A percentile compares a stretch with the other conserved stretches of the same genome.
Evolutionary conservation across 2,113 vertebrate genomes (phyloP).

Genomic region (Pongo abelii): DNA sequence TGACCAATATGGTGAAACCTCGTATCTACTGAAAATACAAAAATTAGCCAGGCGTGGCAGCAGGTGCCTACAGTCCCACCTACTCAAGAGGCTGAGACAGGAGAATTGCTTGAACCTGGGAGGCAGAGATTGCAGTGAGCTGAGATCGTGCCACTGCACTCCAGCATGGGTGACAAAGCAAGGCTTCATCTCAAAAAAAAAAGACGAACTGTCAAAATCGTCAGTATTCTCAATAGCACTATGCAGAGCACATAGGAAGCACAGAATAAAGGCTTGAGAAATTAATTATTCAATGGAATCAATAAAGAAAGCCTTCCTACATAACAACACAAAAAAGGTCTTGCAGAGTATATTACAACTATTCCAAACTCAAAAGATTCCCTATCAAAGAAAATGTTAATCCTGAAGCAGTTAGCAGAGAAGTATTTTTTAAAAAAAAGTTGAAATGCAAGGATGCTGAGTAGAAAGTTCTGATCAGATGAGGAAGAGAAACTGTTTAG

Average conservation of each 20-base stretch:
- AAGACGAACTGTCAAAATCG: not conserved
- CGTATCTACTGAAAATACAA: too few relatives aligned
- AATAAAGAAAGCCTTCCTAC: not conserved
- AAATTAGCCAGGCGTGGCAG: too few relatives aligned
- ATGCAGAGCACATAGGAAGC: not conserved
- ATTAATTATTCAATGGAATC: not conserved
- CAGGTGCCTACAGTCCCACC: too few relatives aligned
- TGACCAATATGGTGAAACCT: too few relatives aligned
- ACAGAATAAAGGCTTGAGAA: not conserved
- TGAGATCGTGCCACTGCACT: too few relatives aligned
- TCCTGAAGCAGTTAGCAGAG: not conserved
- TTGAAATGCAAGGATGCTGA: not conserved
- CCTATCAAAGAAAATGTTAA: not conserved
- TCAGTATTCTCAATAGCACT: not conserved
- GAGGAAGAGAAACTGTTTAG: not conserved
- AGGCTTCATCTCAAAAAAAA: too few relatives aligned
- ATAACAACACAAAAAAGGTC: not conserved
- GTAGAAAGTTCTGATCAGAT: not conserved
- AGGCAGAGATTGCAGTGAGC: too few relatives aligned
- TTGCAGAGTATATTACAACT: not conserved
- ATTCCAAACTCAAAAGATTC: not conserved
- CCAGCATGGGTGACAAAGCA: too few relatives aligned
- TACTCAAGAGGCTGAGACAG: too few relatives aligned
- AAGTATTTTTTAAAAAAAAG: not conserved
- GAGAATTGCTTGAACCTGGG: too few relatives aligned